These are phyloP conservation scores for Nestor notabilis DNA, from an alignment of 2,113 vertebrate species.

Conservation along the genomic window DNA sequence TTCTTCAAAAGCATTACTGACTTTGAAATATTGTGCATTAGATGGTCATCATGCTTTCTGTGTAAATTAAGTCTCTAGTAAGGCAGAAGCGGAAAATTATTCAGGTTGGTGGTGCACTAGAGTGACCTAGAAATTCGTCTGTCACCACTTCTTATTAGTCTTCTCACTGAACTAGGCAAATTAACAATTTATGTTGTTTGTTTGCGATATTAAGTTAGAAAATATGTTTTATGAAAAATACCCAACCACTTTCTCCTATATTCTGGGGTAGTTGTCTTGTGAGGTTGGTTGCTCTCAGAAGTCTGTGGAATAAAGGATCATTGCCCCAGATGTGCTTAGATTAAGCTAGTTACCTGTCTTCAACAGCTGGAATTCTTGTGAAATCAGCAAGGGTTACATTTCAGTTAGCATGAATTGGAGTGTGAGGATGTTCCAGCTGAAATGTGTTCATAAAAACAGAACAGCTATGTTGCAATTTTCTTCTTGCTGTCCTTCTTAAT, in stretches of 20 bases:
- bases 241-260: neutral
- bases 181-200: neutral
- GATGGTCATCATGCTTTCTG: neutral
- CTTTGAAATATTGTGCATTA: neutral
- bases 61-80: neutral
- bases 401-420: neutral
- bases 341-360: neutral
- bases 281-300: neutral
- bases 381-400: neutral
- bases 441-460: neutral
- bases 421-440: neutral
- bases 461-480: neutral
- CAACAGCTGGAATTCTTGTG: neutral
- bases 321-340: neutral
- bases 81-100: neutral
- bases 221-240: fast-evolving
- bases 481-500: neutral
- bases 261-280: neutral
- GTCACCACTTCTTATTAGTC: neutral
- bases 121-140: neutral
- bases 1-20: neutral
- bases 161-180: neutral
- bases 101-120: neutral
- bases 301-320: neutral
- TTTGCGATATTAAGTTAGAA: neutral